Evolutionary conservation across 2,888 invertebrate genomes (phyloP), one percentile per base, ranked within the genome.

Genomic region (Ormyrus nitidulus): DNA sequence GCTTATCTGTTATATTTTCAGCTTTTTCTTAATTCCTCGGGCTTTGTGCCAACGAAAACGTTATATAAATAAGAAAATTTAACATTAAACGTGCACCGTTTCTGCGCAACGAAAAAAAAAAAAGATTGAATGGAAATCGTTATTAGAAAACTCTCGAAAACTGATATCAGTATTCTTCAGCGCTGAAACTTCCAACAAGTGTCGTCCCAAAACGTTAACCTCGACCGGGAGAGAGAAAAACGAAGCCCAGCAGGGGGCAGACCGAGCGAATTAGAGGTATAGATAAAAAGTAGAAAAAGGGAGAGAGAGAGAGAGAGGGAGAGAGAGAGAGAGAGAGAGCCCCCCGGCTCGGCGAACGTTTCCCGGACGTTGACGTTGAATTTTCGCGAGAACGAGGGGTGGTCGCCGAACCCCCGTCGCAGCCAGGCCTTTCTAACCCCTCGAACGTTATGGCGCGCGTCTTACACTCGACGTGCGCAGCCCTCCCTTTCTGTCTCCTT

Each of bases 351-450:
- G 58, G 51, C 56, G 70, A 82, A 69, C 83, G 82, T 84, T 84
- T 85, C 78, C 84, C 83, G 87, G 86, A 89, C 89, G 88, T 89
- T 89, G 89, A 89, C 89, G 87, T 85, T 86, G 86, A 88, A 89
- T 88, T 89, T 90, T 89, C 73, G 69, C 77, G 68, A 72, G 77
- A 86, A 85, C 86, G 86, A 85, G 86, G 83, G 83, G 85, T 85
- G 86, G 85, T 81, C 86, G 84, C 34, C 73, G 83, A 84, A 83
- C 84, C 84, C 74, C 62, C 76, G 83, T 83, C 85, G 84, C 81
- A 81, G 83, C 83, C 83, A 84, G 81, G 11, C 54, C 54, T n/a
- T 68, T 53, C 51, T 10, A 66, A 53, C 48, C 54, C n/a, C 68
- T 44, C 54, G 44, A 49, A 34, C 19, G 59, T 59, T n/a, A 44